phyloP scores from a whole-genome alignment of 2,888 invertebrate species.

The Agriopis leucophaearia region DNA sequence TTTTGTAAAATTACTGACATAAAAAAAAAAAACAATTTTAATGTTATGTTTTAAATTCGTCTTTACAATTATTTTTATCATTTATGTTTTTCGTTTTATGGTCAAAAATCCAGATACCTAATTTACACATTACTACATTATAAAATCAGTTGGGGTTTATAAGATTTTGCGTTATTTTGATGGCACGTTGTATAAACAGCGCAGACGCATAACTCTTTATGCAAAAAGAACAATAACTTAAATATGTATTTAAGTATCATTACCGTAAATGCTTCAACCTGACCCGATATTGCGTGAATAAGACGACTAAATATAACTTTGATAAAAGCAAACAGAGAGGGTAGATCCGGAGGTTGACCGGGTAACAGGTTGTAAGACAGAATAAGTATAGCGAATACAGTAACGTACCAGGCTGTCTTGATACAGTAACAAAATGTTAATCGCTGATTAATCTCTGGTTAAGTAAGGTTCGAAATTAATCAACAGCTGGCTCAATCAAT shows the following conservation, averaged over 20 bases:
- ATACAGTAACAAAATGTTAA: conserved; percentile 53
- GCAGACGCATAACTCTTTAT: conserved; percentile 71
- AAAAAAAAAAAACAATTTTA: too few species aligned
- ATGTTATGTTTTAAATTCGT: too few species aligned
- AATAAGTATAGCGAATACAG: conserved; percentile 79
- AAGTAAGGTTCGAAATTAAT: conserved; percentile 3
- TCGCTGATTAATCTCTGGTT: conserved; percentile 47
- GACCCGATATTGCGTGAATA: conserved; percentile 73
- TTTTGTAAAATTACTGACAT: too few species aligned
- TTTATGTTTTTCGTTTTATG: too few species aligned
- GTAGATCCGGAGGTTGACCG: conserved; percentile 74
- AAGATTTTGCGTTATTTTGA: too few species aligned
- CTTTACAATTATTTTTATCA: too few species aligned
- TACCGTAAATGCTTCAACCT: conserved; percentile 80
- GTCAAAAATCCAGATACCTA: too few species aligned
- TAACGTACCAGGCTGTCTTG: conserved; percentile 74
- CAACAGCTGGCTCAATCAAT: too few species aligned
- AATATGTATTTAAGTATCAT: conserved; percentile 86
- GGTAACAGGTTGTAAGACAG: conserved; percentile 84
- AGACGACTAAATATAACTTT: conserved; percentile 55
- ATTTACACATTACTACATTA: too few species aligned
- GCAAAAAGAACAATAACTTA: conserved; percentile 82
- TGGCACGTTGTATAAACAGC: too few species aligned
- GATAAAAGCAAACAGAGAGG: conserved; percentile 57
- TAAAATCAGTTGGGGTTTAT: too few species aligned